phyloP scores from a whole-genome alignment of 1,140 invertebrate species.

The Drosophila sulfurigaster region DNA sequence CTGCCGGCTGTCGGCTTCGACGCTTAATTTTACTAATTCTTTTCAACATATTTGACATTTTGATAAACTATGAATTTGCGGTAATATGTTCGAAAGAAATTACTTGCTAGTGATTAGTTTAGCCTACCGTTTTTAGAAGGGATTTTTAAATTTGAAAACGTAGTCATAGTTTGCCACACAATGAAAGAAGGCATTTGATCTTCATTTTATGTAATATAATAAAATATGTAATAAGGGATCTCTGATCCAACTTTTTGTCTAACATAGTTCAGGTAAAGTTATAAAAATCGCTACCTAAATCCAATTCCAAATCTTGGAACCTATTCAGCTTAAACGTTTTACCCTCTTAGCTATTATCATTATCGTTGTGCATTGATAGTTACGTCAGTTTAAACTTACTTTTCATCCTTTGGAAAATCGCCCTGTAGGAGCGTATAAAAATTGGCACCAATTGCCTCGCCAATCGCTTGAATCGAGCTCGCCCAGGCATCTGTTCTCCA shows the following conservation, averaged over 20 bases:
- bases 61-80: constrained; percentile 1
- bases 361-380: no score
- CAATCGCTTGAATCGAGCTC: not conserved
- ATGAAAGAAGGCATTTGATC: not conserved
- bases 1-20: not conserved
- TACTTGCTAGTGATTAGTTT: no score
- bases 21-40: not conserved
- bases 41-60: constrained; percentile 12
- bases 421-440: not conserved
- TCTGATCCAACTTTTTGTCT: not conserved
- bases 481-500: not conserved
- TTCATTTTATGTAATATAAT: not conserved
- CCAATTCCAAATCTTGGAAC: no score
- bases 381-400: not conserved
- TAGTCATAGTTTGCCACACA: not conserved
- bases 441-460: not conserved
- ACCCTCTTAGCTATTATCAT: no score
- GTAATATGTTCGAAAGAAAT: no score
- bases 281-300: no score
- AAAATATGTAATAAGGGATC: not conserved
- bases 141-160: not conserved
- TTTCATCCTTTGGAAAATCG: not conserved
- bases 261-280: no score
- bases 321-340: no score
- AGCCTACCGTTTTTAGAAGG: no score